These are phyloP conservation scores for Pterostichus niger DNA, from an alignment of 2,888 invertebrate species.

Conservation along the genomic window DNA sequence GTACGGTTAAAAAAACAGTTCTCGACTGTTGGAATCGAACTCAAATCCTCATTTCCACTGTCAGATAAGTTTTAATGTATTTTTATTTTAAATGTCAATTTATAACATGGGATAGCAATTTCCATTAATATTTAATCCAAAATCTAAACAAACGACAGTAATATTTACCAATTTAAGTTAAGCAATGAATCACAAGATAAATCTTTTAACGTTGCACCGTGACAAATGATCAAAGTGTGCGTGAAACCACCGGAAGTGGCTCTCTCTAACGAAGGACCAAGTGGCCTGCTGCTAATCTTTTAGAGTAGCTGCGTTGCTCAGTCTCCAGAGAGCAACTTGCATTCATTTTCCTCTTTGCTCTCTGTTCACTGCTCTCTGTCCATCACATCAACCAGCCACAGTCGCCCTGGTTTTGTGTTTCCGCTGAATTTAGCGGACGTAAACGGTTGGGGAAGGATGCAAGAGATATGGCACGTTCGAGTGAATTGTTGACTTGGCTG, in stretches of 20 bases:
- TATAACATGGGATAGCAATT: neutral
- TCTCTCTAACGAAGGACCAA: neutral
- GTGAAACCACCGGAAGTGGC: neutral
- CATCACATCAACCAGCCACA: too few species aligned
- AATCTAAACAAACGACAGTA: neutral
- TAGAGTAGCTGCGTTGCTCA: neutral
- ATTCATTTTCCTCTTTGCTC: conserved; percentile 10
- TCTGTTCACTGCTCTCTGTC: neutral
- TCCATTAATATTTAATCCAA: neutral
- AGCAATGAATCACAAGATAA: conserved; percentile 10
- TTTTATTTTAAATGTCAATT: neutral
- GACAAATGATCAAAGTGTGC: conserved; percentile 41
- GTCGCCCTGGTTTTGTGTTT: neutral
- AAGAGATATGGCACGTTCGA: conserved; percentile 27
- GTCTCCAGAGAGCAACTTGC: conserved; percentile 13
- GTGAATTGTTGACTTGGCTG: conserved; percentile 33
- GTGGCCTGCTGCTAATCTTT: conserved; percentile 30
- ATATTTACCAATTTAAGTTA: neutral
- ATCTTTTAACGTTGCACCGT: conserved; percentile 4
- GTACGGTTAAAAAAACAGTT: too few species aligned
- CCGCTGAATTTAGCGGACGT: conserved; percentile 23
- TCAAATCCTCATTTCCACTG: neutral
- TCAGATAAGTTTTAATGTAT: neutral
- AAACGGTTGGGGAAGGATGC: neutral
- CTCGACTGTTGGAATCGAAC: neutral